Evolutionary conservation across 2,113 vertebrate species (phyloP), one percentile per base, ranked within the genome.

Genomic region (Spea bombifrons): DNA sequence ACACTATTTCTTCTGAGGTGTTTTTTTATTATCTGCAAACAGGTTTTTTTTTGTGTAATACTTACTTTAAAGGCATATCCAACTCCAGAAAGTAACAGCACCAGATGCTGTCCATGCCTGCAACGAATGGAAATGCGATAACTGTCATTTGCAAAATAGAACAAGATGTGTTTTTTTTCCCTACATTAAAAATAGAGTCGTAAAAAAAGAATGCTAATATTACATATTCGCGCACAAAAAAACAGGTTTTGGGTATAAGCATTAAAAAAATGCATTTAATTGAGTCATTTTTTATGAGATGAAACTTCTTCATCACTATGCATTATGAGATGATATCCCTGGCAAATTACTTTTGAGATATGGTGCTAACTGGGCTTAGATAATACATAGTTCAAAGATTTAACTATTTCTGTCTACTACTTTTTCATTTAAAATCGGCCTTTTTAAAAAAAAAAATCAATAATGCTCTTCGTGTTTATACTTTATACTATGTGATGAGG

Each of bases 51-150:
- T 71, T 70, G n/a, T 85, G 45, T 10, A 61, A 17, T 59, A 81
- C 81, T 87, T 65, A 81, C 75, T 71, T 77, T 30, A 86, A 84
- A 84, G 59, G 59, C 71, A 44, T 76, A 53, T 76, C 57, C 9
- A 55, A 55, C 71, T 0, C 7, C 46, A 45, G 55, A 83, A 10
- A 84, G 48, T 30, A 78, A 43, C 4, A 80, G 69, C 7, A 82
- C 59, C 49, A 83, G 66, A 73, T 81, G 80, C 69, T 82, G 50
- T 75, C 76, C 44, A 7, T 81, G 77, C 64, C 81, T 81, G 70
- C 15, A 9, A n/a, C 48, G 63, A 83, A 50, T 16, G 73, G 67
- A 8, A 10, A 75, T 12, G 5, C 47, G 30, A 69, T 43, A 77
- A 52, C 30, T 17, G 66, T 30, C 69, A 78, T 45, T 59, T 59